A percentile compares a stretch with the other conserved stretches of the same genome.
These are phyloP conservation scores for Percopsis transmontana DNA, from an alignment of 2,113 vertebrate species.

Conservation along the genomic window DNA sequence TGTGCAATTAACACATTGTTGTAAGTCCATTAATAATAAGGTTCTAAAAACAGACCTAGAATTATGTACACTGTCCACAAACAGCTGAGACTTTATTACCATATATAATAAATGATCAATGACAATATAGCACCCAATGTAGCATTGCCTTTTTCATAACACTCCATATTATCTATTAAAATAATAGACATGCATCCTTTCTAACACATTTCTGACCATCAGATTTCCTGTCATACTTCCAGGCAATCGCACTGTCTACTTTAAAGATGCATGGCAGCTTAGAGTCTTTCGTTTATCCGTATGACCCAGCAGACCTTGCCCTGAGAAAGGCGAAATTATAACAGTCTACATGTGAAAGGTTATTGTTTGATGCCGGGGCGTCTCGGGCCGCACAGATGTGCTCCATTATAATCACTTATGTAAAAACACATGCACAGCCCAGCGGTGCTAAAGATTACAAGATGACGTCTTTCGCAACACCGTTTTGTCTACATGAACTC, in stretches of 20 bases:
- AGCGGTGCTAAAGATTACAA: slow-evolving; percentile 22
- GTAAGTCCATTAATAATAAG: slow-evolving; percentile 59
- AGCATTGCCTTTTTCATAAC: too few relatives aligned
- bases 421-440: neutral
- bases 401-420: slow-evolving; percentile 23
- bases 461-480: slow-evolving; percentile 43
- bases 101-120: neutral
- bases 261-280: slow-evolving; percentile 2
- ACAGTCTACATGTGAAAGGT: slow-evolving; percentile 27
- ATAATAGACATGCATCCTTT: too few relatives aligned
- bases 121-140: neutral
- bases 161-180: too few relatives aligned
- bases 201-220: neutral
- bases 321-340: neutral
- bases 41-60: too few relatives aligned
- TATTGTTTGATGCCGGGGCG: slow-evolving; percentile 19
- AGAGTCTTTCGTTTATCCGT: neutral
- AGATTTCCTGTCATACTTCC: neutral
- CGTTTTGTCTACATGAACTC: slow-evolving; percentile 29
- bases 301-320: neutral
- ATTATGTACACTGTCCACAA: neutral
- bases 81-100: neutral
- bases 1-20: slow-evolving; percentile 64
- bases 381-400: slow-evolving; percentile 36
- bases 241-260: slow-evolving; percentile 11